Conservation (phyloP, 2,797 vertebrate genomes). For the Sebastes melanostomus region DNA sequence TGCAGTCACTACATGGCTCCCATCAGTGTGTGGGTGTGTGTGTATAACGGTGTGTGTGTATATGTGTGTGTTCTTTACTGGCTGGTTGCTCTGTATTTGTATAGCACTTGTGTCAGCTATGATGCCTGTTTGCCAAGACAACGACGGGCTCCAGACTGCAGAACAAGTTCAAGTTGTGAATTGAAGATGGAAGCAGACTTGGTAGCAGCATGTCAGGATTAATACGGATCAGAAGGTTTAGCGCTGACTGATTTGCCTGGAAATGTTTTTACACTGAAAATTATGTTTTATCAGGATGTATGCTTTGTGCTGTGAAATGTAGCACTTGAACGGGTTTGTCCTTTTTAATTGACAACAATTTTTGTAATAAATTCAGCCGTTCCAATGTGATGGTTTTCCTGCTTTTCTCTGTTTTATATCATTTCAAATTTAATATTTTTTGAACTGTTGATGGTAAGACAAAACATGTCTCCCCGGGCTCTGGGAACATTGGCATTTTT, state of each 20-base stretch:
- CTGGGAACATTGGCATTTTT: neutral
- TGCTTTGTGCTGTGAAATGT: neutral
- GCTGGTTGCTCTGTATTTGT: slow-evolving; percentile 12
- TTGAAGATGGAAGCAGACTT: slow-evolving; percentile 13
- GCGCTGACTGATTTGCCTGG: neutral
- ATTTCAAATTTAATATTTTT: neutral
- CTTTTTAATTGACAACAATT: neutral
- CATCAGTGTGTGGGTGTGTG: neutral
- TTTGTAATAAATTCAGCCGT: neutral
- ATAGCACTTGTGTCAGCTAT: slow-evolving; percentile 12
- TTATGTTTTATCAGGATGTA: neutral
- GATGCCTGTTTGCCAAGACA: slow-evolving; percentile 16
- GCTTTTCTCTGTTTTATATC: neutral
- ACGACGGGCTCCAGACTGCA: neutral
- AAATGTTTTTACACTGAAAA: neutral
- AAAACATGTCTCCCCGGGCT: neutral
- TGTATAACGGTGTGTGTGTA: neutral
- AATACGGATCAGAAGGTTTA: slow-evolving; percentile 11
- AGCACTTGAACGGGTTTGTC: neutral
- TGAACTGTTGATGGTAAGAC: neutral
- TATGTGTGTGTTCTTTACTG: neutral
- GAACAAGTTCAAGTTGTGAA: neutral
- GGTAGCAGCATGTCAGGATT: slow-evolving; percentile 18
- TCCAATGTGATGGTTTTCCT: neutral
- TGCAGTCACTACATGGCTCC: slow-evolving; percentile 6